Conservation (phyloP, 2,113 vertebrate genomes). For the Gasterosteus aculeatus region DNA sequence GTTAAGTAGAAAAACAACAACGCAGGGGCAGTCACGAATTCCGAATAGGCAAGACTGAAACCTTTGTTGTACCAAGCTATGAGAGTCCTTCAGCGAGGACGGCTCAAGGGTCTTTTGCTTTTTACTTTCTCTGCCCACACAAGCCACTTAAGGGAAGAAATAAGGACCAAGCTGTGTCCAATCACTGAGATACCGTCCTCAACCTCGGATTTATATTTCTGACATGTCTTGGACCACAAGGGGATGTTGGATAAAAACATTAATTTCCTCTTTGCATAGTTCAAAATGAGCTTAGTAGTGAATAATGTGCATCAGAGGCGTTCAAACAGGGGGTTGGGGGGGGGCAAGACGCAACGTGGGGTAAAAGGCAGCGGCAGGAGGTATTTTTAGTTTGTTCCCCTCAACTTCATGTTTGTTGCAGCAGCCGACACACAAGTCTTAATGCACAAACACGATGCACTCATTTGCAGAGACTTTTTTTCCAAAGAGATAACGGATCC, state of each 20-base stretch:
- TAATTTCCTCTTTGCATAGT: background rate
- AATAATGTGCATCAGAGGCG: background rate
- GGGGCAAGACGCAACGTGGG: background rate
- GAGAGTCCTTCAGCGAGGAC: slow-evolving; percentile 36
- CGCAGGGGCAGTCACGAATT: slow-evolving; percentile 23
- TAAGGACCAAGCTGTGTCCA: slow-evolving; percentile 14
- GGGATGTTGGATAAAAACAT: background rate
- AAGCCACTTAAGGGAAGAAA: slow-evolving; percentile 13
- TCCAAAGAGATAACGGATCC: background rate
- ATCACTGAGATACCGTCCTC: slow-evolving; percentile 17
- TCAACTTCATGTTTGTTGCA: background rate
- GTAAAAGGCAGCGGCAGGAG: background rate
- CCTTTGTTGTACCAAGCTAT: slow-evolving; percentile 26
- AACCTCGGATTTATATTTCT: slow-evolving; percentile 10
- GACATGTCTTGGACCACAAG: background rate
- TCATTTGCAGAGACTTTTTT: background rate
- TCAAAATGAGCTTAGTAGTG: background rate
- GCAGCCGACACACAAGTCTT: background rate
- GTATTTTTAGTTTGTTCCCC: background rate
- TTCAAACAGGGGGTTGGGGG: background rate
- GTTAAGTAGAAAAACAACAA: slow-evolving; percentile 15
- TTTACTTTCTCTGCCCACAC: slow-evolving; percentile 19
- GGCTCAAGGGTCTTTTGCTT: slow-evolving; percentile 37
- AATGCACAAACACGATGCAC: background rate
- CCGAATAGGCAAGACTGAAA: slow-evolving; percentile 27